Evolutionary conservation across 2,113 vertebrate species (phyloP), one percentile per base, ranked within the genome.

Genomic region (Muntiacus muntjak): DNA sequence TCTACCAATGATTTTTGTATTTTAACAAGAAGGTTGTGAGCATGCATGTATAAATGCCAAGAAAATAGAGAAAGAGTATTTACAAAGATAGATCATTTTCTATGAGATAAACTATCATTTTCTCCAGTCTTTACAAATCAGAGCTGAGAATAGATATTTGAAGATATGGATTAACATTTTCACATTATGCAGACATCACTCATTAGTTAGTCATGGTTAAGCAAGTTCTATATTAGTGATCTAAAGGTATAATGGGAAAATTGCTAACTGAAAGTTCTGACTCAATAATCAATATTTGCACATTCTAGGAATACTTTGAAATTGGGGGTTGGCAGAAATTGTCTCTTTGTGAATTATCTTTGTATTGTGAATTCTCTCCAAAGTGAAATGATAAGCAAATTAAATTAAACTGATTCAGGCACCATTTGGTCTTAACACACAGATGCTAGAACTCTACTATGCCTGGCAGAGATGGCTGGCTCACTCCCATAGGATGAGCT

Each of bases 401-500:
- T 71, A 94, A 95, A 91, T 87, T 25, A 93, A 93, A 91, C 71
- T 54, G 62, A 52, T 91, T 74, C 47, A 84, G 30, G 55, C 76
- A 95, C 45, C 86, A 84, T 89, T 94, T 95, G 95, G 91, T 57
- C 88, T 93, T 81, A 84, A 87, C 36, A 87, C 91, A 79, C 93
- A 97, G 91, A 96, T 89, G 88, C 85, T 93, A 88, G 36, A 93
- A 62, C 64, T 95, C 67, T 40, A 78, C 87, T 74, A 17, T 55
- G 76, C 36, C 92, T 97, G 97, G 95, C 94, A 92, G 60, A 91
- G 50, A 93, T 9, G 78, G 45, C 76, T 96, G 91, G 60, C 82
- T 96, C 45, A 21, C 76, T 96, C 19, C 58, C 83, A 15, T 23
- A 89, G 26, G 33, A 87, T 74, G 89, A 87, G 83, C 52, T 83